Conservation (phyloP, 2,888 invertebrate genomes). For the Troides helena region DNA sequence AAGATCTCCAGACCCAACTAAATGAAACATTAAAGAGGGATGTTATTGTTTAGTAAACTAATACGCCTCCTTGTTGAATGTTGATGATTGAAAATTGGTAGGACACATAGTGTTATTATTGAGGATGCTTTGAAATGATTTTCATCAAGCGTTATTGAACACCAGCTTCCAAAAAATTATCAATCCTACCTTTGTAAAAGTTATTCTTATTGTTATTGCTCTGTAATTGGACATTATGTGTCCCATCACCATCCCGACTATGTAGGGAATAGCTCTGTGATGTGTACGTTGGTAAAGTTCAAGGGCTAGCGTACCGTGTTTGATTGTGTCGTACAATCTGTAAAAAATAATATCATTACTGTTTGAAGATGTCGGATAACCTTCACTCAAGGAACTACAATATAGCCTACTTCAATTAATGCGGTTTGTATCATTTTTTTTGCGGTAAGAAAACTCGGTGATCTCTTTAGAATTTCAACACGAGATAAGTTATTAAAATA, state of each 20-base stretch:
- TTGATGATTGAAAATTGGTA: too few species aligned
- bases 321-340: neutral
- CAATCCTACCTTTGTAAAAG: constrained; percentile 12
- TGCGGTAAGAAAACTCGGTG: neutral
- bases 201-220: neutral
- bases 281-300: constrained; percentile 6
- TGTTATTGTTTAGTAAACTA: too few species aligned
- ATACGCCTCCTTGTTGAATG: too few species aligned
- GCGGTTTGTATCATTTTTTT: neutral
- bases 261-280: constrained; percentile 12
- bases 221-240: constrained; percentile 10
- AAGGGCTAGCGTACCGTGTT: neutral
- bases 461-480: neutral
- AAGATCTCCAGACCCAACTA: too few species aligned
- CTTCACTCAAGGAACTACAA: neutral
- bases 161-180: too few species aligned
- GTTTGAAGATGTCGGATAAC: too few species aligned
- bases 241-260: constrained; percentile 8
- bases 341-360: neutral
- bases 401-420: neutral
- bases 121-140: too few species aligned
- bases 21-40: too few species aligned
- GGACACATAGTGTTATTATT: too few species aligned
- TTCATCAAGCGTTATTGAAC: too few species aligned
- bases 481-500: neutral